A percentile compares a stretch with the other conserved stretches of the same genome.
Conservation (phyloP, 2,888 invertebrate genomes). For the Griposia aprilina region DNA sequence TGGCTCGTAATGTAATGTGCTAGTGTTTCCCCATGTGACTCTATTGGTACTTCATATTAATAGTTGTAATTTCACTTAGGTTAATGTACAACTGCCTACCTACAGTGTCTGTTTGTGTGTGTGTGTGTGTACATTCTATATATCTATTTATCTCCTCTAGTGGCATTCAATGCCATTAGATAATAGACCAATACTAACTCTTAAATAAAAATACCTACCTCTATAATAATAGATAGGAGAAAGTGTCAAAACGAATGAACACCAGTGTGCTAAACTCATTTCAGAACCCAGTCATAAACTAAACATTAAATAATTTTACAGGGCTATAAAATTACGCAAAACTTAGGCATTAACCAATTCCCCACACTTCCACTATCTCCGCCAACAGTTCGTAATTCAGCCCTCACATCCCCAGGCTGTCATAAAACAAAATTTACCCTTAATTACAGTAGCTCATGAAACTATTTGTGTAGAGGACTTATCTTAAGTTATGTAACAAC, state of each 20-base stretch:
- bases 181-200: background rate
- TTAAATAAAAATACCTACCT: constrained; percentile 1
- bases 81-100: background rate
- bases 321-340: constrained; percentile 53
- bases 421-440: constrained; percentile 66
- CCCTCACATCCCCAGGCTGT: constrained; percentile 57
- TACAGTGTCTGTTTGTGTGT: too few relatives aligned
- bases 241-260: background rate
- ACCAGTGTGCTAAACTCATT: constrained; percentile 1
- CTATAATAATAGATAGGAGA: background rate
- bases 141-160: background rate
- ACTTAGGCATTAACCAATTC: constrained; percentile 55
- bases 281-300: constrained; percentile 23
- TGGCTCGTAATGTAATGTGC: constrained; percentile 35
- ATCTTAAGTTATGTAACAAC: constrained; percentile 68
- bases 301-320: constrained; percentile 54
- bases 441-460: constrained; percentile 64
- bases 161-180: background rate
- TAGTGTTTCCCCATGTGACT: constrained; percentile 7
- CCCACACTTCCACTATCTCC: constrained; percentile 55
- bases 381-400: constrained; percentile 56
- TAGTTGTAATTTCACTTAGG: too few relatives aligned
- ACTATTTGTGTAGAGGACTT: constrained; percentile 67
- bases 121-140: background rate
- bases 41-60: background rate